Base-by-base conservation (phyloP, 2,113 vertebrate genomes). In the Charina bottae region DNA sequence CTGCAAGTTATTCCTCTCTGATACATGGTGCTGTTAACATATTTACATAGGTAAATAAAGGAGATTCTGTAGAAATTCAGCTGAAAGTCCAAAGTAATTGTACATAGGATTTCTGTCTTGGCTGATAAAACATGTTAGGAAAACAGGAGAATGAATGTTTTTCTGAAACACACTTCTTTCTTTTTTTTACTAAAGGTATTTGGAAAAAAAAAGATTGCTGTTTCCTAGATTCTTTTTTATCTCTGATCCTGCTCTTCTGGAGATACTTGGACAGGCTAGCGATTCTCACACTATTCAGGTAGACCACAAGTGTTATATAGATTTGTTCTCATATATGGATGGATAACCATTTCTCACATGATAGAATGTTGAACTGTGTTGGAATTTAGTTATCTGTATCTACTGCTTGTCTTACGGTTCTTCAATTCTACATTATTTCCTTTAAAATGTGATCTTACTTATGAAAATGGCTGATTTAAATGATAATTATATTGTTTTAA, bases 201-300 rank as follows among this genome's bases (percentile, higher is more conserved):
- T 98, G 90, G 98, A 98, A 94, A 98, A 98, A 97, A 98, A 98
- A 94, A 96, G 98, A 85, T 93, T 98, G 46, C 93, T 98, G 2
- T 98, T 98, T 95, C 98, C 98, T 28, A 96, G 98, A 93, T 98
- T 98, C 95, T 98, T 98, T 95, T 98, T 98, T 93, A 97, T 98
- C 53, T 98, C 98, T 60, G 98, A 98, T 94, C 98, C 98, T 86
- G 97, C 93, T 88, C 98, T 98, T 92, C 95, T 98, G 93, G 98
- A 98, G 97, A 98, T 98, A 96, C 97, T 98, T 90, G 98, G 98
- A 89, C 97, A 98, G 97, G 98, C 98, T 93, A 98, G 97, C 90
- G 98, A 98, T 95, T 98, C 98, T 58, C 98, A 98, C 21, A 98
- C 97, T 88, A 98, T 98, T 91, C 98, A 98, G 97, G 98, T 98